Percentiles rank a stretch among this genome's conserved stretches.
These are phyloP conservation scores for Dermolepida albohirtum DNA, from an alignment of 2,888 invertebrate genomes.

Conservation along the genomic window DNA sequence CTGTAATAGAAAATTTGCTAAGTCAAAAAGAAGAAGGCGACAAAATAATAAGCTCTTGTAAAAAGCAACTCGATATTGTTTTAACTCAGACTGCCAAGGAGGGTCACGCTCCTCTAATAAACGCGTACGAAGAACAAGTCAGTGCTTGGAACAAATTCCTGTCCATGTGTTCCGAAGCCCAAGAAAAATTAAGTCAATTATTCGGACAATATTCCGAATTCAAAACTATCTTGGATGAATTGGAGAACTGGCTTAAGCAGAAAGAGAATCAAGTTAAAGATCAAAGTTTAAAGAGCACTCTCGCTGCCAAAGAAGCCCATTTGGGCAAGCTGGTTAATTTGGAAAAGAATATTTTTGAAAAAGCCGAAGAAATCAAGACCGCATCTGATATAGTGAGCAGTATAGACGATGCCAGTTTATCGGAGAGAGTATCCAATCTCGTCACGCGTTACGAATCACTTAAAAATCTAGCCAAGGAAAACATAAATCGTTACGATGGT, in stretches of 20 bases:
- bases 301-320: slow-evolving; percentile 84
- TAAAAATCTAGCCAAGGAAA: slow-evolving; percentile 85
- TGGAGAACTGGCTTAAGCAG: slow-evolving; percentile 87
- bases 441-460: slow-evolving; percentile 85
- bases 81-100: slow-evolving; percentile 80
- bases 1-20: slow-evolving; percentile 80
- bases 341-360: slow-evolving; percentile 77
- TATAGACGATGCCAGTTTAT: slow-evolving; percentile 81
- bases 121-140: slow-evolving; percentile 80
- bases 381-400: slow-evolving; percentile 77
- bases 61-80: slow-evolving; percentile 77
- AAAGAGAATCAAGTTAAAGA: slow-evolving; percentile 89
- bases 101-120: slow-evolving; percentile 80
- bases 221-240: slow-evolving; percentile 79
- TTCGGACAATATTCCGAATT: slow-evolving; percentile 86
- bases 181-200: slow-evolving; percentile 79
- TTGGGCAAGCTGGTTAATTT: slow-evolving; percentile 80
- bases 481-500: slow-evolving; percentile 83
- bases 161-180: slow-evolving; percentile 76
- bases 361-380: slow-evolving; percentile 75
- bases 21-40: slow-evolving; percentile 81
- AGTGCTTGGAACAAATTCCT: slow-evolving; percentile 82
- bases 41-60: slow-evolving; percentile 76
- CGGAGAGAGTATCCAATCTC: slow-evolving; percentile 80
- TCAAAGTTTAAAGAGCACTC: slow-evolving; percentile 87